Evolutionary conservation across 1,140 invertebrate species (phyloP), one percentile per base, ranked within the genome.

Genomic region (Kradibia gibbosae): DNA sequence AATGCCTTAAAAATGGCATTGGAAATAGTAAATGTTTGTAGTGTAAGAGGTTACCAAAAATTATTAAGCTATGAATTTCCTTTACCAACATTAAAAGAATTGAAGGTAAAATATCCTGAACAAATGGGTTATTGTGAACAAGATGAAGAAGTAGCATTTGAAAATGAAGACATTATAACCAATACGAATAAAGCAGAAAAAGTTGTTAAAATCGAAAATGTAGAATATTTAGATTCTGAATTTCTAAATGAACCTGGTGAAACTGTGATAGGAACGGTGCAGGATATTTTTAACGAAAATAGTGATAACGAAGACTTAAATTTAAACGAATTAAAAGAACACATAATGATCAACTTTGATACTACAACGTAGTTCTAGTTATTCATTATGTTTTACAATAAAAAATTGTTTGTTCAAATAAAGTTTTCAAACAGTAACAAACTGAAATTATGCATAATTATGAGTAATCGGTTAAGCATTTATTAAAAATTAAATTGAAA

Each of bases 211-310:
- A 74, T 80, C 53, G 82, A 82, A 60, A 73, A 82, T 50, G 13
- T 82, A 36, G 80, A 82, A 82, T 77, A 72, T 73, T 72, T 82
- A 39, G 80, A 82, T 28, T 22, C 67, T 8, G 80, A 82, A 42
- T 73, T 82, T 28, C 25, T 78, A 22, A 45, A 50, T 28, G 83
- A 87, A 31, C 17, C 48, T 17, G 25, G n/a, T 50, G 72, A 60
- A 25, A 86, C 85, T 10, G 78, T 89, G 28, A 89, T 84, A 34
- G 89, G 88, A 80, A 91, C 90, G 10, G 90, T 91, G 7, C 89
- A 91, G 77, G 90, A 91, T 53, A 90, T 91, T 85, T 90, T 91
- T 42, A 86, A 91, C 36, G 90, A 91, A 82, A 88, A 85, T 34
- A 88, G 86, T 57, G 88, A 90, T 57, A 83, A 65, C 42, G 89